These are phyloP conservation scores for Drosophila helvetica DNA, from an alignment of 2,888 invertebrate genomes.

Conservation along the genomic window DNA sequence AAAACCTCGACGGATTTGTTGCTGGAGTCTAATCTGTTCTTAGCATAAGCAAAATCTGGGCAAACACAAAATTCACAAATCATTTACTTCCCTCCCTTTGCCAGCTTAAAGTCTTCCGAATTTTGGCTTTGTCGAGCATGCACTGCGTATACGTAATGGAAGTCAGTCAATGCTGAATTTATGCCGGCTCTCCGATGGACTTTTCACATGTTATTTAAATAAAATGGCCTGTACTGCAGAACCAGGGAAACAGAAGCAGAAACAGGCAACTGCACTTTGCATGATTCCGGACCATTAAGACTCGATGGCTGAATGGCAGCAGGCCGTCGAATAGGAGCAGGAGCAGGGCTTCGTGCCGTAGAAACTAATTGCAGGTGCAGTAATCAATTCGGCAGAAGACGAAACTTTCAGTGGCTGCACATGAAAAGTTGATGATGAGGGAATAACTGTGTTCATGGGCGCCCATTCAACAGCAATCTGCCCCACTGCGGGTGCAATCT, in stretches of 20 bases:
- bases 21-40: conserved; percentile 35
- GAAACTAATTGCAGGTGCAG: conserved; percentile 48
- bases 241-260: conserved; percentile 23
- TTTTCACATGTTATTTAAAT: conserved; percentile 59
- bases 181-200: conserved; percentile 15
- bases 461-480: not conserved
- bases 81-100: conserved; percentile 22
- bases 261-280: conserved; percentile 58
- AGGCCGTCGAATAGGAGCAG: conserved; percentile 8
- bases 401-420: conserved; percentile 36
- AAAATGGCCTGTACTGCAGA: conserved; percentile 70
- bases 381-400: conserved; percentile 37
- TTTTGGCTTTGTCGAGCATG: conserved; percentile 23
- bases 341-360: conserved; percentile 23
- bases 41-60: conserved; percentile 31
- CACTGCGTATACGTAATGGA: conserved; percentile 58
- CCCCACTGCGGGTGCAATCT: conserved; percentile 28
- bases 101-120: conserved; percentile 3
- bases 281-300: conserved; percentile 67
- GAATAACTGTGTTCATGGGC: conserved; percentile 2
- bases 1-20: conserved; percentile 34
- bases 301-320: conserved; percentile 23
- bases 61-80: conserved; percentile 25
- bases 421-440: conserved; percentile 31
- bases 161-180: conserved; percentile 35